A percentile compares a stretch with the other conserved stretches of the same genome.
Conservation (phyloP, 2,888 invertebrate genomes). For the Cryptus viduatorius region DNA sequence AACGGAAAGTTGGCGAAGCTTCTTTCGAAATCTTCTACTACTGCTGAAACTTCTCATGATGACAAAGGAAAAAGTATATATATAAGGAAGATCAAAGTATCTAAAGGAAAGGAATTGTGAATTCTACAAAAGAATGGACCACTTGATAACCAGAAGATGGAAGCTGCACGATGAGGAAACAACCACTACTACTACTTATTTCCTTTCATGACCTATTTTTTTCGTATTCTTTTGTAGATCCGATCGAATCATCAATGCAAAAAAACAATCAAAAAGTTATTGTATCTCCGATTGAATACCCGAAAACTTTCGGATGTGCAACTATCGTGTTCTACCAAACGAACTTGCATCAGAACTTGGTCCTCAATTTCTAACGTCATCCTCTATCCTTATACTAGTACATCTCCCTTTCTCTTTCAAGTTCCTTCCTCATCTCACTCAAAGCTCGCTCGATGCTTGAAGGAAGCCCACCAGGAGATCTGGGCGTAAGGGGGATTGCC, state of each 20-base stretch:
- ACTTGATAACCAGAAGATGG: too few relatives aligned
- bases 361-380: constrained; percentile 58
- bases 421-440: constrained; percentile 41
- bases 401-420: constrained; percentile 43
- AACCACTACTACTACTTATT: too few relatives aligned
- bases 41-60: not conserved
- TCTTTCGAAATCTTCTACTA: not conserved
- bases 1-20: not conserved
- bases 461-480: constrained; percentile 49
- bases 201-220: not conserved
- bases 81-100: not conserved
- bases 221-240: not conserved
- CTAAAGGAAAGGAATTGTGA: too few relatives aligned
- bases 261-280: not conserved
- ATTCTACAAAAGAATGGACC: too few relatives aligned
- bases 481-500: constrained; percentile 58
- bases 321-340: constrained; percentile 9
- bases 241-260: not conserved
- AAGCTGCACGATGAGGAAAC: too few relatives aligned
- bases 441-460: constrained; percentile 37
- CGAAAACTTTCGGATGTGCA: not conserved
- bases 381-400: constrained; percentile 38
- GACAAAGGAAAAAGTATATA: not conserved
- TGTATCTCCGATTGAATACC: not conserved
- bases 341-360: constrained; percentile 25